Conservation (phyloP, 1,140 invertebrate genomes). For the Uloborus diversus region DNA sequence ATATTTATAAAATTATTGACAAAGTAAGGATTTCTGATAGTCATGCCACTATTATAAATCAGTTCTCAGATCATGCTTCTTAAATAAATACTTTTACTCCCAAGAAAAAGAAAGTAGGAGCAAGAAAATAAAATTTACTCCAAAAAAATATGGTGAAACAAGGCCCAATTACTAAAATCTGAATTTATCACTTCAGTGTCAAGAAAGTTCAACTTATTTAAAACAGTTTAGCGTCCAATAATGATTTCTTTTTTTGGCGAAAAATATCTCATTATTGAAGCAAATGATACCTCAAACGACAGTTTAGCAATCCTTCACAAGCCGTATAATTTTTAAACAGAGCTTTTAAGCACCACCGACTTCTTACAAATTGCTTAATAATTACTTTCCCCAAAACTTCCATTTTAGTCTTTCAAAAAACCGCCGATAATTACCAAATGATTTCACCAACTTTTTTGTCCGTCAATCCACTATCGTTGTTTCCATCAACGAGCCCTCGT, state of each 20-base stretch:
- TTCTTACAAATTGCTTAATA: conserved; percentile 54
- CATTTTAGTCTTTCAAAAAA: conserved; percentile 25
- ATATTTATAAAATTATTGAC: too few species aligned
- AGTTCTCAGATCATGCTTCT: too few species aligned
- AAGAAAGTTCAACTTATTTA: too few species aligned
- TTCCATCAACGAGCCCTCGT: not conserved
- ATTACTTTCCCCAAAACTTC: conserved; percentile 39
- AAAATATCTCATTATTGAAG: not conserved
- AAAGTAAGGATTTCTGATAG: too few species aligned
- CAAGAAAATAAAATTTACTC: too few species aligned
- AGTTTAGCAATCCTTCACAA: conserved; percentile 6
- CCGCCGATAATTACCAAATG: conserved; percentile 51
- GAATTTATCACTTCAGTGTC: too few species aligned
- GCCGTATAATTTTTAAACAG: conserved; percentile 2
- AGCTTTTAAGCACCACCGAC: conserved; percentile 17
- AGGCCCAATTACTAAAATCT: too few species aligned
- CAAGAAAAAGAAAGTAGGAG: too few species aligned
- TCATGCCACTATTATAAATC: too few species aligned
- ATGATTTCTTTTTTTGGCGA: not conserved
- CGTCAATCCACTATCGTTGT: not conserved
- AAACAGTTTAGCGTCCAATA: not conserved
- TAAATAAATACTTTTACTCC: too few species aligned
- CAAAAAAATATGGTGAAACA: too few species aligned
- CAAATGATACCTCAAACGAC: conserved; percentile 41
- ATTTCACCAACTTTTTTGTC: conserved; percentile 21